phyloP scores from a whole-genome alignment of 2,888 invertebrate genomes.

The Crossocerus cetratus region DNA sequence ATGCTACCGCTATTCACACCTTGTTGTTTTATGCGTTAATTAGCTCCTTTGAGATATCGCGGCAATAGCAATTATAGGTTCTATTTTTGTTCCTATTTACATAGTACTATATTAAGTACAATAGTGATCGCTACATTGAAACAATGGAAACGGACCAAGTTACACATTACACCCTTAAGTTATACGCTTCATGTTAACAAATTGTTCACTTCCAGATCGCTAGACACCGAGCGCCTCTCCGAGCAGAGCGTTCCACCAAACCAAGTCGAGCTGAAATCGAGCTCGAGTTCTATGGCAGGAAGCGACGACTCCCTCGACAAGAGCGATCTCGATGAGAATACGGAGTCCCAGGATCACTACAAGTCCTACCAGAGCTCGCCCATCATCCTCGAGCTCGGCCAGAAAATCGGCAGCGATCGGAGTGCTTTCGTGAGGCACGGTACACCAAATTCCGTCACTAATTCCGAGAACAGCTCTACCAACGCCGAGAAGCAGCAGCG shows the following conservation, averaged over 20 bases:
- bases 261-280: slow-evolving; percentile 77
- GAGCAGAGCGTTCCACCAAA: slow-evolving; percentile 66
- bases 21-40: too few species aligned
- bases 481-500: slow-evolving; percentile 43
- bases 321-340: slow-evolving; percentile 75
- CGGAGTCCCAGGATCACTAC: slow-evolving; percentile 68
- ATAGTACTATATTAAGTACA: too few species aligned
- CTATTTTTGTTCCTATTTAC: too few species aligned
- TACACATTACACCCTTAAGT: too few species aligned
- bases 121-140: too few species aligned
- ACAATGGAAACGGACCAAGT: too few species aligned
- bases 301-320: slow-evolving; percentile 82
- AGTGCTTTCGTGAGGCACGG: slow-evolving; percentile 71
- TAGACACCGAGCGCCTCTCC: slow-evolving; percentile 69
- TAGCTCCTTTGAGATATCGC: too few species aligned
- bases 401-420: slow-evolving; percentile 69
- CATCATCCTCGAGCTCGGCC: slow-evolving; percentile 68
- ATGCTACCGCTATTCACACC: too few species aligned
- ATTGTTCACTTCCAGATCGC: slow-evolving; percentile 53
- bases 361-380: slow-evolving; percentile 70
- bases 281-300: slow-evolving; percentile 78
- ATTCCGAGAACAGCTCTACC: slow-evolving; percentile 48
- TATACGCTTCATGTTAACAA: not conserved
- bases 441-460: slow-evolving; percentile 54
- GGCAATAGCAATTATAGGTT: too few species aligned